phyloP scores from a whole-genome alignment of 2,797 vertebrate genomes.

The Picus viridis region DNA sequence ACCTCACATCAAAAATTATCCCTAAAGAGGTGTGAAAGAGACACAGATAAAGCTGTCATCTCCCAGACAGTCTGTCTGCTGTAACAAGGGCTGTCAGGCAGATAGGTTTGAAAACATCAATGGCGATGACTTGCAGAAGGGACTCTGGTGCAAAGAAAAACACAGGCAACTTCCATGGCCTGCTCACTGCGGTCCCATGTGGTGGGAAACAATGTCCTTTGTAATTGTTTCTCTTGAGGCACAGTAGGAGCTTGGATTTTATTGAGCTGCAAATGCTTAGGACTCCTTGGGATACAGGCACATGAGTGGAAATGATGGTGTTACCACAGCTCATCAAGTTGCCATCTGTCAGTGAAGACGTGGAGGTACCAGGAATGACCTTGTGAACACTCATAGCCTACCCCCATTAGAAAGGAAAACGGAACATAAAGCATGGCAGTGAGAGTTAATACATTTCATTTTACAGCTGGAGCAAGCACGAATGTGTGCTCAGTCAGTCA shows the following conservation, averaged over 20 bases:
- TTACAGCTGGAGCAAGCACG: background rate
- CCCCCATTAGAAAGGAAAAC: background rate
- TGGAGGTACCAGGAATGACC: conserved; percentile 36
- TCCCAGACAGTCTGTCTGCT: conserved; percentile 44
- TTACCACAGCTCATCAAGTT: conserved; percentile 62
- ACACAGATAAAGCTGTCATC: conserved; percentile 52
- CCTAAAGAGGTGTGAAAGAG: conserved; percentile 58
- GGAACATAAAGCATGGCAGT: conserved; percentile 36
- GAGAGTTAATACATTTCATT: conserved; percentile 49
- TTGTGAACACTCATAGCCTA: conserved; percentile 33
- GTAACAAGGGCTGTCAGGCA: conserved; percentile 4
- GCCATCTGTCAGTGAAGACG: conserved; percentile 50
- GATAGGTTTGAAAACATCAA: background rate
- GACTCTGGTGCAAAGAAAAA: background rate
- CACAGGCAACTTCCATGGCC: background rate
- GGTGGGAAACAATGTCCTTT: background rate
- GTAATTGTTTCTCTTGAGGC: conserved; percentile 39
- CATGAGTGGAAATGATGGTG: conserved; percentile 47
- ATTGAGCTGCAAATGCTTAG: conserved; percentile 34
- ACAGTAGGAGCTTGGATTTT: conserved; percentile 18
- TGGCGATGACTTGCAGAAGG: conserved; percentile 23
- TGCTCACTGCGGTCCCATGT: background rate
- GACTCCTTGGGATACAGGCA: background rate
- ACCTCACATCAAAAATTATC: conserved; percentile 50
- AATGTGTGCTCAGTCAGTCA: background rate